Evolutionary conservation across 1,140 invertebrate genomes (phyloP).

Genomic region (Tetragnatha versicolor): DNA sequence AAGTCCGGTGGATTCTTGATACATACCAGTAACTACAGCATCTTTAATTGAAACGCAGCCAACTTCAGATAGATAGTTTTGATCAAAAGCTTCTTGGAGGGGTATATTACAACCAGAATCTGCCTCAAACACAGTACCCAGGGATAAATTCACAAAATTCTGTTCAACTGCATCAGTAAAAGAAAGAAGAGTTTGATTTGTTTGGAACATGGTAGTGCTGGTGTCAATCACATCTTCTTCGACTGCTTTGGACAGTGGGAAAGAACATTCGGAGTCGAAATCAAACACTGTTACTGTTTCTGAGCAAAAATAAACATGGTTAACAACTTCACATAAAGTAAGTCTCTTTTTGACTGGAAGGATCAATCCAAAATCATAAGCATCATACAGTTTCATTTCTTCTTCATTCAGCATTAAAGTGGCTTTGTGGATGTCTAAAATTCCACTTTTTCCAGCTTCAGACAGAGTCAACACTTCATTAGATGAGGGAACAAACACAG

Average conservation of each 20-base stretch:
- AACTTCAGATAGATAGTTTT: slow-evolving; percentile 81
- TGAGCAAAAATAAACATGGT: slow-evolving; percentile 85
- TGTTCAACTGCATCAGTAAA: slow-evolving; percentile 82
- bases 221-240: slow-evolving; percentile 81
- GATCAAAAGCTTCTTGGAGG: slow-evolving; percentile 84
- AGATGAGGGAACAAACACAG: background rate
- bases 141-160: slow-evolving; percentile 78
- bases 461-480: slow-evolving; percentile 74
- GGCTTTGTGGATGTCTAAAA: slow-evolving; percentile 80
- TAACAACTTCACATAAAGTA: slow-evolving; percentile 83
- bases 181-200: slow-evolving; percentile 75
- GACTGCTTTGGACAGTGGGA: slow-evolving; percentile 78
- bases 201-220: slow-evolving; percentile 76
- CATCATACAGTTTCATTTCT: slow-evolving; percentile 79
- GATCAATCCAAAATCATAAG: slow-evolving; percentile 80
- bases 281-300: slow-evolving; percentile 76
- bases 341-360: slow-evolving; percentile 81
- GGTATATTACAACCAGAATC: slow-evolving; percentile 74
- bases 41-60: slow-evolving; percentile 83
- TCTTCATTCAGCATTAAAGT: slow-evolving; percentile 74
- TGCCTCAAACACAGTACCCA: slow-evolving; percentile 72
- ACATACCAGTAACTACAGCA: slow-evolving; percentile 82
- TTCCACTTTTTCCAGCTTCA: slow-evolving; percentile 82
- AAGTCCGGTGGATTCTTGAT: slow-evolving; percentile 75
- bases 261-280: slow-evolving; percentile 75